phyloP scores from a whole-genome alignment of 92 coral and sea anemone genomes.

The Meandrina meandrites region DNA sequence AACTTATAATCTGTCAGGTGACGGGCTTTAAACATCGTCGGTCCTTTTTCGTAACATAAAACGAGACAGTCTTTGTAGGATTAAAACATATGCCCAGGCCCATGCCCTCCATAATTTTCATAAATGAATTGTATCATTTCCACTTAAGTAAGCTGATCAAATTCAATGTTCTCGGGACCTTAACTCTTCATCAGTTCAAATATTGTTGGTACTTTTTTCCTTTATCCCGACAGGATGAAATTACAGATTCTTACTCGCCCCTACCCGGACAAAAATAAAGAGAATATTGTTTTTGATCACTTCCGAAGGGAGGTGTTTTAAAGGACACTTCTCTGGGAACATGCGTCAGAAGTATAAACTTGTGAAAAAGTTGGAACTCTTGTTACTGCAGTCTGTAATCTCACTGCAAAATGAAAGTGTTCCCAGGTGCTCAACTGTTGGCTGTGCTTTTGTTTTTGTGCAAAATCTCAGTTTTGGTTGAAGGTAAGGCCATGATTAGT shows the following conservation, averaged over 20 bases:
- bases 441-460: conserved; percentile 4
- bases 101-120: neutral
- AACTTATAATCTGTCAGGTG: too few relatives aligned
- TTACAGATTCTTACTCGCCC: neutral
- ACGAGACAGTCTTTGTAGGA: neutral
- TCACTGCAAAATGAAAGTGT: conserved; percentile 6
- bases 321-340: too few relatives aligned
- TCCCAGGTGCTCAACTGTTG: neutral
- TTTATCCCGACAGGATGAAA: neutral
- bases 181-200: neutral
- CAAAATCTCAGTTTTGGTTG: neutral
- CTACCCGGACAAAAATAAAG: neutral
- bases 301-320: neutral
- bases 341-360: neutral
- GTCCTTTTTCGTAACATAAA: too few relatives aligned
- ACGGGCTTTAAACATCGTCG: too few relatives aligned
- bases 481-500: conserved; percentile 12
- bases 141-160: too few relatives aligned
- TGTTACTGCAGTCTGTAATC: neutral
- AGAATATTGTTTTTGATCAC: neutral
- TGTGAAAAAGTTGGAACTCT: neutral
- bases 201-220: neutral
- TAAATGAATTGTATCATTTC: neutral
- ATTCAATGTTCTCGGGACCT: too few relatives aligned
- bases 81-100: neutral